Evolutionary conservation across 1,140 invertebrate species (phyloP).

Genomic region (Hycleus cichorii): DNA sequence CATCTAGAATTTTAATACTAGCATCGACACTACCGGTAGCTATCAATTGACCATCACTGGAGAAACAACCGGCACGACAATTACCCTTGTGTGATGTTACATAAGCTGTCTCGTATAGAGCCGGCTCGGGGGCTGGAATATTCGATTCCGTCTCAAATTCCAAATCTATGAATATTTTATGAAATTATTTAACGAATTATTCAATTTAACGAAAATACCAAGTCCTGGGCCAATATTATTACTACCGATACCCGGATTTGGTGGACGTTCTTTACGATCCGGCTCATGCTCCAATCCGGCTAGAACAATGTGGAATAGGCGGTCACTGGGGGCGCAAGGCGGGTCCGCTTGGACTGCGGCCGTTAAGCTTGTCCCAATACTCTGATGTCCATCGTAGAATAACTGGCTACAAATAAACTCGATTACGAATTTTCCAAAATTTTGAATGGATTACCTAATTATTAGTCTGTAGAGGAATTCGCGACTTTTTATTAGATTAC

Average conservation of each 20-base stretch:
- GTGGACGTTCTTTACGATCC: slow-evolving; percentile 55
- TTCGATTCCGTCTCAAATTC: slow-evolving; percentile 94
- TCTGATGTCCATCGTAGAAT: slow-evolving; percentile 89
- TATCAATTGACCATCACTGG: slow-evolving; percentile 88
- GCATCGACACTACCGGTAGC: slow-evolving; percentile 97
- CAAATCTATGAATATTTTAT: slow-evolving; percentile 55
- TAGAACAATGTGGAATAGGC: slow-evolving; percentile 73
- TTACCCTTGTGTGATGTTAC: slow-evolving; percentile 97
- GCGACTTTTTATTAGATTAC: slow-evolving; percentile 71
- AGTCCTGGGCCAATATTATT: slow-evolving; percentile 76
- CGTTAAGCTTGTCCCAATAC: slow-evolving; percentile 75
- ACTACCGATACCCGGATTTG: slow-evolving; percentile 53
- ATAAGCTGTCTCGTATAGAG: slow-evolving; percentile 96
- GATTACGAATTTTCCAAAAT: slow-evolving; percentile 9
- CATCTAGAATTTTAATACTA: slow-evolving; percentile 97
- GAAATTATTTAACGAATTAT: too few species aligned
- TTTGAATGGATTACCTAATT: slow-evolving; percentile 61
- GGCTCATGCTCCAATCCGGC: slow-evolving; percentile 84
- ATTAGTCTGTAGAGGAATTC: slow-evolving; percentile 79
- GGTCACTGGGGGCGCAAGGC: slow-evolving; percentile 90
- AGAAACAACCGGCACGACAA: slow-evolving; percentile 92
- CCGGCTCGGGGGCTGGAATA: slow-evolving; percentile 84
- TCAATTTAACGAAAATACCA: slow-evolving; percentile 23
- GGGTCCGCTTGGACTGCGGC: slow-evolving; percentile 78
- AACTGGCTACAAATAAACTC: slow-evolving; percentile 58